These are phyloP conservation scores for Micromys minutus DNA, from an alignment of 2,113 vertebrate genomes.

Conservation along the genomic window DNA sequence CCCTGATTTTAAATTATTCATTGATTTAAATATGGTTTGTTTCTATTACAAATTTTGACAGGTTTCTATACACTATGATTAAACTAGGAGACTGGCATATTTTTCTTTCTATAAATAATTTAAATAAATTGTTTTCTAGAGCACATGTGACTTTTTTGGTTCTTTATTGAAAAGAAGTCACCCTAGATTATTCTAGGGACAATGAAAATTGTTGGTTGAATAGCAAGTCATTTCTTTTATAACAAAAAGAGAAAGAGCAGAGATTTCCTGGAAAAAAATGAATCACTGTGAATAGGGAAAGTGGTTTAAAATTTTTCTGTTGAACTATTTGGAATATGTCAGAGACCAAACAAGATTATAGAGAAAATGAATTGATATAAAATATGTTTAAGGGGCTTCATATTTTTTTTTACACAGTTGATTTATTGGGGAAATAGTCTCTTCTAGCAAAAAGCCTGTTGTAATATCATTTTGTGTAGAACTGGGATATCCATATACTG, in stretches of 20 bases:
- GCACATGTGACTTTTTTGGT: conserved; percentile 9
- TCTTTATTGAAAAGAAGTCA: conserved; percentile 58
- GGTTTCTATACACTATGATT: conserved; percentile 25
- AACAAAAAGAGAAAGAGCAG: conserved; percentile 56
- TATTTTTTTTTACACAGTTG: conserved; percentile 4
- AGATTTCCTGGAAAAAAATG: conserved; percentile 52
- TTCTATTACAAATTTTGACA: conserved; percentile 25
- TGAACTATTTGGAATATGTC: conserved; percentile 46
- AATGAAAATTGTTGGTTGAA: conserved; percentile 44
- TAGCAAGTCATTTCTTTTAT: conserved; percentile 56
- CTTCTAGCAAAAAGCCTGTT: background rate
- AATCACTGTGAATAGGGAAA: conserved; percentile 2
- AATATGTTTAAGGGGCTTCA: conserved; percentile 40
- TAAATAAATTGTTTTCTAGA: conserved; percentile 34
- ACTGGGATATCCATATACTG: background rate
- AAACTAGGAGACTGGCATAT: background rate
- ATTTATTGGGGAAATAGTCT: background rate
- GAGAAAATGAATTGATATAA: conserved; percentile 42
- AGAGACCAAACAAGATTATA: conserved; percentile 34
- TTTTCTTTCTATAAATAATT: background rate
- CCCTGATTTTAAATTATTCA: conserved; percentile 23
- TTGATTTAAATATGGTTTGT: conserved; percentile 30
- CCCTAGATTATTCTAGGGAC: conserved; percentile 49
- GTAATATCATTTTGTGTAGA: background rate
- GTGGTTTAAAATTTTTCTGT: conserved; percentile 47